phyloP scores from a whole-genome alignment of 2,113 vertebrate species.

The Mohoua ochrocephala region DNA sequence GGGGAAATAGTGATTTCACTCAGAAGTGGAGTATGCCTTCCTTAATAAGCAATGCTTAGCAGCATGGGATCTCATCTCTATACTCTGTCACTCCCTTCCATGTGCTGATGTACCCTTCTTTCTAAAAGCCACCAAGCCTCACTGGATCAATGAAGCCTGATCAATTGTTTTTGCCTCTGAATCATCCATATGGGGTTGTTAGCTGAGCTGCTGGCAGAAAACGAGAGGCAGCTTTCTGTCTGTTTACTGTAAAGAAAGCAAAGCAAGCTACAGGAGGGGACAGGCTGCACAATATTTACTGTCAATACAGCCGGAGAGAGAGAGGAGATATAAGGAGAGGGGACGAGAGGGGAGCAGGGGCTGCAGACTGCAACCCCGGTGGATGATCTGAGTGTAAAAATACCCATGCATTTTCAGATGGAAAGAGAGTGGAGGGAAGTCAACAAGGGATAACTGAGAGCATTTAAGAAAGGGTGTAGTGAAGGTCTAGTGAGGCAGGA shows the following conservation, averaged over 20 bases:
- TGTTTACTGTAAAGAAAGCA: constrained; percentile 72
- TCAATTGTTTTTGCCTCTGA: constrained; percentile 44
- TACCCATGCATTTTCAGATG: background rate
- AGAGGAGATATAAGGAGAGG: constrained; percentile 16
- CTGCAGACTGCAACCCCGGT: background rate
- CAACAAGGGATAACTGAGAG: background rate
- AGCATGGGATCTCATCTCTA: background rate
- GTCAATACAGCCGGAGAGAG: constrained; percentile 60
- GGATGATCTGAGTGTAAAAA: background rate
- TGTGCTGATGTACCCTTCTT: background rate
- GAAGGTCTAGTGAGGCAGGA: background rate
- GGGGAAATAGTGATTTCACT: background rate
- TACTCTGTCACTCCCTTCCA: background rate
- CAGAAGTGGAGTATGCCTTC: background rate
- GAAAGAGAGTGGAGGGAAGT: background rate
- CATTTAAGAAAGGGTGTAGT: background rate
- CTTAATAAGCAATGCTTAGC: background rate
- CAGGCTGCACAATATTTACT: constrained; percentile 62
- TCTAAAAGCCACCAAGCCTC: background rate
- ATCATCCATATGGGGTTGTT: background rate
- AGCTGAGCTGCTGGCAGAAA: constrained; percentile 44
- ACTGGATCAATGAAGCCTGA: constrained; percentile 21
- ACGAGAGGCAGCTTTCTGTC: background rate
- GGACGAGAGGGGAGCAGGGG: background rate
- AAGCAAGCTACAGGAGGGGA: constrained; percentile 46